phyloP scores from a whole-genome alignment of 2,797 vertebrate genomes.

The Austrolebias charrua region DNA sequence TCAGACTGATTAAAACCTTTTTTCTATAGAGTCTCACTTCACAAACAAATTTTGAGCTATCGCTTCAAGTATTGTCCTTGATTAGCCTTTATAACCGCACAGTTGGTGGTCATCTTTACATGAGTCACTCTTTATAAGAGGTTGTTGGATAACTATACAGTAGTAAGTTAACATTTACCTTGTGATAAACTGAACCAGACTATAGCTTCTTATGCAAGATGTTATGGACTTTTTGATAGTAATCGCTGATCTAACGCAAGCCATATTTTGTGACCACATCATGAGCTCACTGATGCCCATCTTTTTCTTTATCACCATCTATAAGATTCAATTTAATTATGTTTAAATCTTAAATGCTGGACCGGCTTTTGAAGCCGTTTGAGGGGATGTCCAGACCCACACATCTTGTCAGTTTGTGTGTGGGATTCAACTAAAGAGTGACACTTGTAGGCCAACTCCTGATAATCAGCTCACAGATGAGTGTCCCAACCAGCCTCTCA shows the following conservation, averaged over 20 bases:
- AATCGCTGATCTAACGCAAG: conserved; percentile 3
- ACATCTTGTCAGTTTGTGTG: conserved; percentile 16
- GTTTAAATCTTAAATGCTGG: too few relatives aligned
- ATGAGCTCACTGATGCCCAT: too few relatives aligned
- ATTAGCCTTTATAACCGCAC: conserved; percentile 26
- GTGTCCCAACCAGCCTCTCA: conserved; percentile 34
- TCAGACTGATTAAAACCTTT: too few relatives aligned
- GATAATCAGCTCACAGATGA: conserved; percentile 46
- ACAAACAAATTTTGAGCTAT: not conserved
- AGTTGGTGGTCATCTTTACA: conserved; percentile 38
- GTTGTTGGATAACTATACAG: conserved; percentile 13
- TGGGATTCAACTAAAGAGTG: conserved; percentile 29
- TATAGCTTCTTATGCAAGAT: not conserved
- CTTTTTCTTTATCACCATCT: too few relatives aligned
- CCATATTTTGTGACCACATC: too few relatives aligned
- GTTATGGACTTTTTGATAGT: conserved; percentile 1
- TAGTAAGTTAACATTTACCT: too few relatives aligned
- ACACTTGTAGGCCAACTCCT: conserved; percentile 51
- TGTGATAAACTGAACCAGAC: not conserved
- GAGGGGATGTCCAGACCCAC: not conserved
- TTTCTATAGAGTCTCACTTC: too few relatives aligned
- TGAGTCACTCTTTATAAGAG: conserved; percentile 20
- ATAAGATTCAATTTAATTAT: too few relatives aligned
- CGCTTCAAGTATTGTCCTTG: not conserved
- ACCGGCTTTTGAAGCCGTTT: too few relatives aligned